Evolutionary conservation across 2,888 invertebrate genomes (phyloP), one percentile per base, ranked within the genome.

Genomic region (Cyaniris semiargus): DNA sequence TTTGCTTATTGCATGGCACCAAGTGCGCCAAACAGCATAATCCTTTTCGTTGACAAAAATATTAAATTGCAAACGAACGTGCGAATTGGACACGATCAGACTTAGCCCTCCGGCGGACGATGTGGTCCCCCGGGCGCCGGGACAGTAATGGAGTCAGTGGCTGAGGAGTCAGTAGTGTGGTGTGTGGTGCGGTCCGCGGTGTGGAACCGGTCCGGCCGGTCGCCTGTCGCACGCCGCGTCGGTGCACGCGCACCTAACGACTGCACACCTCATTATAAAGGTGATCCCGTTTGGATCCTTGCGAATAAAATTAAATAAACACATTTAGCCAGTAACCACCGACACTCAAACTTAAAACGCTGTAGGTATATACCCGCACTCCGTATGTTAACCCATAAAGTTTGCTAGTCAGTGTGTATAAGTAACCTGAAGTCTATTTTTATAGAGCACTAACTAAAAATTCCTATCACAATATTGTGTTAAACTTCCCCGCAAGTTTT

Each of bases 181-280:
- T 58, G 60, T n/a, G 48, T 48, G 48, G 48, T 48, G 48, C 48
- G 48, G 44, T 3, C 44, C 7, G 48, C 48, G 38, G 38, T 38
- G 38, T 4, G 48, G 60, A 60, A 60, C 60, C 60, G 60, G 60
- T 60, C 60, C 60, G 23, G 60, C 60, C 60, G 60, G 60, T 60
- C 60, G 23, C 23, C 21, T 10, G 60, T 10, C 60, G 53, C 60
- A 10, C 60, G 23, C 60, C 21, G 60, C 23, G 23, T 23, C 23
- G 23, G 58, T 21, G 21, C 58, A 58, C 23, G 60, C 13, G 60
- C 60, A 23, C 23, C 23, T 23, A 60, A 60, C 60, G 3, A 60
- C 60, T 60, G 10, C 21, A 13, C 21, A 21, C 6, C 56, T 4
- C 18, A 34, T 7, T n/a, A 58, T 58, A 58, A 10, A 58, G 60